Base-by-base conservation (phyloP, 2,113 vertebrate species). In the Tachysurus vachellii region DNA sequence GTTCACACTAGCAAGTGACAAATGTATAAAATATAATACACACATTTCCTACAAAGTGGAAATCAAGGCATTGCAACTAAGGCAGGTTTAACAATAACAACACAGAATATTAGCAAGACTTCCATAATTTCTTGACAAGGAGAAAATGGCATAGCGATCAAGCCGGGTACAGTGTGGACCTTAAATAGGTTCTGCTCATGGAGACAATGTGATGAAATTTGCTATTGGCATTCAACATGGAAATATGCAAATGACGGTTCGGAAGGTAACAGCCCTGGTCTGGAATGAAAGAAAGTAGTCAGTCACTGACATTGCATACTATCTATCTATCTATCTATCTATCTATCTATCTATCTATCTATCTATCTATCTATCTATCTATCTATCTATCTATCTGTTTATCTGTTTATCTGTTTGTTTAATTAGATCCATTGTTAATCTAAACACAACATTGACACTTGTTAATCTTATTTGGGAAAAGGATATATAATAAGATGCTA, bases 381-480 rank as follows among this genome's bases (percentile, higher is more conserved):
- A 11, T 64, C n/a, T 42, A 13, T 50, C 47, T 50, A 50, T 50
- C 47, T 50, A 50, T 50, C 23, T 10, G 2, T 26, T 10, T 57
- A 59, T 19, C n/a, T 42, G 23, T 64, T 23, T n/a, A 23, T n/a
- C 26, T 64, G 0, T 64, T 26, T n/a, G 10, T 64, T 28, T 42
- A 13, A 17, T 36, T 42, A 0, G 2, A 19, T 42, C 14, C 36
- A 19, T 36, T 42, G 31, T 36, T 42, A 36, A 70, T 83, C 61
- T 66, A 61, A 71, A 17, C 50, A 56, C 8, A 82, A 82, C 50
- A 82, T 53, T 26, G 36, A 36, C 59, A 17, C 62, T 23, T 79
- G 50, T 83, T 47, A 85, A 62, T 68, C 59, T 86, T 36, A 12
- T 70, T 77, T 86, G 16, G 44, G 54, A 54, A 56, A 82, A 82